Base-by-base conservation (phyloP, 2,113 vertebrate genomes). In the Lontra canadensis region DNA sequence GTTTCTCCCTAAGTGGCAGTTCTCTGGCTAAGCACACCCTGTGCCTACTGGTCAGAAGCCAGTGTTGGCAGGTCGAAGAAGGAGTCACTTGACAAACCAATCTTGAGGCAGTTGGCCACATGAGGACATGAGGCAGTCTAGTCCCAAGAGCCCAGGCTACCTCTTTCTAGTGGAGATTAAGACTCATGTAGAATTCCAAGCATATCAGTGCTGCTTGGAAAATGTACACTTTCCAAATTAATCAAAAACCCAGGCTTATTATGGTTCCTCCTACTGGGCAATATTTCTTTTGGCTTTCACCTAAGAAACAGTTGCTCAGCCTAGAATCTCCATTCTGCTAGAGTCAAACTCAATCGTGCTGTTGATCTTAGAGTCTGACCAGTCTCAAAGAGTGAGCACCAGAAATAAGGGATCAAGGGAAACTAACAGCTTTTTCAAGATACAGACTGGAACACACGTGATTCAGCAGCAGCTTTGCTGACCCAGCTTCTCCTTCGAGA, bases 281-380 rank as follows among this genome's bases (percentile, higher is more conserved):
- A 10, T 89, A 80, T 95, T 98, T 97, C 59, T 84, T 80, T 96
- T 98, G 96, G 94, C 88, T 93, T 96, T 76, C n/a, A 23, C 47
- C 25, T 89, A 86, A 94, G 71, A 91, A 95, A 94, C 14, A 2
- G 78, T 84, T 95, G 90, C 82, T 95, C 92, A 80, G 96, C 96
- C 76, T 87, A 96, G 85, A 82, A 93, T 95, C 65, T 73, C 34
- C 80, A 78, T 91, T 94, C 88, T 95, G 34, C 59, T 83, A 63
- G 78, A 97, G 96, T 98, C 97, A 98, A 97, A 95, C 67, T 93
- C 95, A 97, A 89, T 96, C 91, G 96, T 57, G 26, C 36, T 18
- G 25, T 83, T 89, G 47, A 92, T 97, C 55, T 78, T 89, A 93
- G 93, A 97, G 59, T 91, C 26, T 97, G 96, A 96, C 80, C 96